Evolutionary conservation across 2,113 vertebrate genomes (phyloP), one percentile per base, ranked within the genome.

Genomic region (Irena cyanogastra): DNA sequence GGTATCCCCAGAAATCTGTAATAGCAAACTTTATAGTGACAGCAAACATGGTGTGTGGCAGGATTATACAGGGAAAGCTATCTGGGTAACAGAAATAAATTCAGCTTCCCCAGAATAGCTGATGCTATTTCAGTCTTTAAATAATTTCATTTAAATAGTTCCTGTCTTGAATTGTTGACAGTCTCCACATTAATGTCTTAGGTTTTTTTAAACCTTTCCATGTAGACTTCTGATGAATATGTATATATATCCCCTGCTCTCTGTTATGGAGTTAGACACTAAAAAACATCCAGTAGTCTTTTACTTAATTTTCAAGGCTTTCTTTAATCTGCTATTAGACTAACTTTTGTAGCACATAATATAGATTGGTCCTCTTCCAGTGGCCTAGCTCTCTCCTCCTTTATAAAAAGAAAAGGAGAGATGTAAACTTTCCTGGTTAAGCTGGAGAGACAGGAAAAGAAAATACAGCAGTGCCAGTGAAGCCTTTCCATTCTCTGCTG

Each of bases 31-130:
- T 83, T 84, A 74, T 61, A 59, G 53, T 71, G 95, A 90, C 81
- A 90, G 82, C 41, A 60, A 87, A 64, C 77, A 59, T 22, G 45
- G 76, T 54, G 59, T 76, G 70, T 75, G 87, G 64, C 79, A 80
- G 89, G 57, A 93, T 45, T 60, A 64, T 77, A 87, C 79, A 70
- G 53, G 69, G 45, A 85, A 88, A 93, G 63, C 66, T 97, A 50
- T 95, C 68, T 69, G 63, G 47, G 89, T 83, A 94, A 44, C 78
- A 93, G 87, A 95, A 97, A 90, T 85, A 93, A 86, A 96, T 76
- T 81, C 72, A 41, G 30, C 94, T 80, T 83, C 39, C 71, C 49
- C 41, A 72, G 75, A 94, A 82, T 56, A 87, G 54, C 61, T 77
- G 64, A 42, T 64, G 59, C 33, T 77, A 56, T 64, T 95, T 91